Conservation (phyloP, 30 jellyfish, hydroid and myxozoan species). For the Calvadosia cruxmelitensis region DNA sequence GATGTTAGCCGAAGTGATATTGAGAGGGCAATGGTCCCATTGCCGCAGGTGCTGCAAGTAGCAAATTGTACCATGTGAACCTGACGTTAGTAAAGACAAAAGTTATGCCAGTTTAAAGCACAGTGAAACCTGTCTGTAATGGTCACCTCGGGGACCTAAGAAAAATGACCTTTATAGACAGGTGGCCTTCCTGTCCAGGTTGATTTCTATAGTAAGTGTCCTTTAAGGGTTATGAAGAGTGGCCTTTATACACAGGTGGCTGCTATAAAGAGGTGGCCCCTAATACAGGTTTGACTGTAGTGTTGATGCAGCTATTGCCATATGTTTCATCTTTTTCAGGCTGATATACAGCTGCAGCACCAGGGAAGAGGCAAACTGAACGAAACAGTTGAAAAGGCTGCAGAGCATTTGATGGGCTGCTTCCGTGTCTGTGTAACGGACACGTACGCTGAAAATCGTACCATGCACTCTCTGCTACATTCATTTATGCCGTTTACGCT, state of each 20-base stretch:
- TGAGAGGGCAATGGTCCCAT: too few relatives aligned
- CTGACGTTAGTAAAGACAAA: background rate
- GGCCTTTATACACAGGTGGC: too few relatives aligned
- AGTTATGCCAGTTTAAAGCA: background rate
- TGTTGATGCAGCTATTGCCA: background rate
- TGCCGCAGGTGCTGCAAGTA: too few relatives aligned
- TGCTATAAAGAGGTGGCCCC: background rate
- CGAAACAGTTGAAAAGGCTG: conserved; percentile 77
- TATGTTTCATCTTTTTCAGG: conserved; percentile 16
- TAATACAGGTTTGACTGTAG: background rate
- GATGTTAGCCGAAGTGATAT: too few relatives aligned
- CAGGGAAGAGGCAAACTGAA: conserved; percentile 56
- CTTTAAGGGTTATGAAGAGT: background rate
- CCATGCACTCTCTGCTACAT: background rate
- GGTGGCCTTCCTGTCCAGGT: too few relatives aligned
- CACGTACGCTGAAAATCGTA: conserved; percentile 31
- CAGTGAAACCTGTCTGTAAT: too few relatives aligned
- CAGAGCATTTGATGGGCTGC: conserved; percentile 73
- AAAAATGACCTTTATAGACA: too few relatives aligned
- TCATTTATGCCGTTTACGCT: too few relatives aligned
- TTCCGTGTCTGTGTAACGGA: conserved; percentile 93
- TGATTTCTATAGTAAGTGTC: background rate
- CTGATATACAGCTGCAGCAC: conserved; percentile 52
- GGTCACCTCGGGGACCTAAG: too few relatives aligned
- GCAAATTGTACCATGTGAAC: too few relatives aligned